Percentiles rank a stretch among this genome's conserved stretches.
phyloP scores from a whole-genome alignment of 2,888 invertebrate genomes.

The Hemaris fuciformis region DNA sequence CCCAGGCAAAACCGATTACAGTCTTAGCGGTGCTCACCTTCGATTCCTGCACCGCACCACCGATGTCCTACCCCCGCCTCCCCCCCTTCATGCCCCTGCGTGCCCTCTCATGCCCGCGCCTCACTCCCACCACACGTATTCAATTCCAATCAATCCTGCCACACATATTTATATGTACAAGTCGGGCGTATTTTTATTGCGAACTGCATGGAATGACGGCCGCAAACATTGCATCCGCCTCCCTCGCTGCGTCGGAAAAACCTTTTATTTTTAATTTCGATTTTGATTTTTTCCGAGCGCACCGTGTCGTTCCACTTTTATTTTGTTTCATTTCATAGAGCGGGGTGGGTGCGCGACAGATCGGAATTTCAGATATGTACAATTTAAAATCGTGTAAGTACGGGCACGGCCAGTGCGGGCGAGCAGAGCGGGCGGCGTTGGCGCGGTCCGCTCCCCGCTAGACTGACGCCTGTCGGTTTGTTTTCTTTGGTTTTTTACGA shows the following conservation, averaged over 20 bases:
- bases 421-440: conserved; percentile 43
- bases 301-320: conserved; percentile 74
- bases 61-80: too few species aligned
- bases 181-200: conserved; percentile 76
- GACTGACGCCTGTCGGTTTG: conserved; percentile 81
- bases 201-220: conserved; percentile 78
- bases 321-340: conserved; percentile 82
- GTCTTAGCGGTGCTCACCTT: conserved; percentile 79
- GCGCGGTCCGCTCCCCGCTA: conserved; percentile 58
- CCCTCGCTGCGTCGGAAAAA: conserved; percentile 67
- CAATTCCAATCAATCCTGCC: conserved; percentile 80
- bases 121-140: conserved; percentile 68
- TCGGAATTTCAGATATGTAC: conserved; percentile 82
- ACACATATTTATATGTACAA: conserved; percentile 78
- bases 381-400: conserved; percentile 82
- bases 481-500: conserved; percentile 79
- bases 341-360: conserved; percentile 80
- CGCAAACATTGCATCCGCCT: conserved; percentile 78
- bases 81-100: background rate
- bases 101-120: conserved; percentile 36
- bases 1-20: conserved; percentile 80
- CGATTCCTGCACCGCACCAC: conserved; percentile 60
- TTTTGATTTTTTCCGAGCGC: conserved; percentile 79
- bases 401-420: conserved; percentile 65
- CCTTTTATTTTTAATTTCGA: conserved; percentile 80